Evolutionary conservation across 2,113 vertebrate species (phyloP).

Genomic region (Gavia stellata): DNA sequence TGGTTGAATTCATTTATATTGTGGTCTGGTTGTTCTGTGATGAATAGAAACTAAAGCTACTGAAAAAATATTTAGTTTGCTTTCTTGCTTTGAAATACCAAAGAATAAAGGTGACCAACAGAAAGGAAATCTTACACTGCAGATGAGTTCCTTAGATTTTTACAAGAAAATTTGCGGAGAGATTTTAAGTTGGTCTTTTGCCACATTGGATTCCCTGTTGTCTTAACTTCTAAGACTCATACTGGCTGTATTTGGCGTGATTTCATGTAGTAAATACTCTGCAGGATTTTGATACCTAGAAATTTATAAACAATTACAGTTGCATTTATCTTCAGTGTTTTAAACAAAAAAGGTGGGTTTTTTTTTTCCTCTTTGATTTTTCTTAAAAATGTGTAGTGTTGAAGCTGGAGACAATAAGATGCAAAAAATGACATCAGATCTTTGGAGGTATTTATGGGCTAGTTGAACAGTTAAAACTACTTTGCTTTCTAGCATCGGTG

Average conservation of each 20-base stretch:
- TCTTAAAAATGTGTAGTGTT: background rate
- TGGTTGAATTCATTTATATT: background rate
- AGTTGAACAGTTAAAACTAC: background rate
- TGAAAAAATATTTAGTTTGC: constrained; percentile 31
- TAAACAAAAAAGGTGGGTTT: fast-evolving
- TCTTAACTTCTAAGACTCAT: background rate
- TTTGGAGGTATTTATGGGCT: background rate
- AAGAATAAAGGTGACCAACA: background rate
- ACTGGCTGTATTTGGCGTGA: background rate
- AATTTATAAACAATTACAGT: background rate
- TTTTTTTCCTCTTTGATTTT: background rate
- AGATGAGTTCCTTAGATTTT: background rate
- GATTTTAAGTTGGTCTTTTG: background rate
- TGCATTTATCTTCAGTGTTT: background rate
- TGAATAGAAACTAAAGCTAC: background rate
- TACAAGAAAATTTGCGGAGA: background rate
- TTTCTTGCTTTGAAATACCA: constrained; percentile 12
- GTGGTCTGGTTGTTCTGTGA: background rate
- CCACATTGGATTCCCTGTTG: background rate
- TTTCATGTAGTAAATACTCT: background rate
- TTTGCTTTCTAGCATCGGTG: background rate
- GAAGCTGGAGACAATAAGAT: background rate
- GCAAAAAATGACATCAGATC: background rate
- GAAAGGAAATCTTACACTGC: background rate
- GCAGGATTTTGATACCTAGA: background rate